Base-by-base conservation (phyloP, 2,888 invertebrate species). In the Trachelus stipa region DNA sequence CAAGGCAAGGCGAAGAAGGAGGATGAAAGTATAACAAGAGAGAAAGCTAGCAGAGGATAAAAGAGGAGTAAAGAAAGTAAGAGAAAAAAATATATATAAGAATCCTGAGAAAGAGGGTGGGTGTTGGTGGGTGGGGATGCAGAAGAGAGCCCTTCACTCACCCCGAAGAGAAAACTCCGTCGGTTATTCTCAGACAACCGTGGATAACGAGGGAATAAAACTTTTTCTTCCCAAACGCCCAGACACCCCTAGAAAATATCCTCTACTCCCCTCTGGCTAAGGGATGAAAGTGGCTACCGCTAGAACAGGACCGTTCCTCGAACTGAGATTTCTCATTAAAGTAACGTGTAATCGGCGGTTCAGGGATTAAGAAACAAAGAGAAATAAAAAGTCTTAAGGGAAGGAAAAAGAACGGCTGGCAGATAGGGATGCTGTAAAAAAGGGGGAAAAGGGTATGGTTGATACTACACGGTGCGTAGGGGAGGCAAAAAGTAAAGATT, bases 171-270 rank as follows among this genome's bases (percentile, higher is more conserved):
- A 56, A 56, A 56, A 56, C 56, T 56, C 77, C 80, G 76, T 76
- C 79, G 81, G 81, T 82, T 83, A 83, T 81, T 82, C 77, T 78
- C 80, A 79, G 77, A 82, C 81, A 80, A 82, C 79, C 80, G 77
- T 82, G 83, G 82, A 83, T 84, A 83, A 84, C 84, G 82, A 82
- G 83, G 79, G 80, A 81, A 81, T 83, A 78, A 81, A 81, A 84
- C 80, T 84, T 83, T 80, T 75, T 79, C 76, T 71, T 30, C 9
- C 15, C 71, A 15, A 56, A 56, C 23, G 23, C 56, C 56, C 56
- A 56, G 56, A 23, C 56, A 56, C 56, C 56, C 56, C 56, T 56
- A 56, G 56, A 56, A 56, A 56, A 23, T 56, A 56, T 56, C 23
- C 56, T 56, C 9, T 56, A 1, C 56, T 9, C 56, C 56, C 56